Conservation (phyloP, 2,888 invertebrate genomes). For the Craniophora ligustri region DNA sequence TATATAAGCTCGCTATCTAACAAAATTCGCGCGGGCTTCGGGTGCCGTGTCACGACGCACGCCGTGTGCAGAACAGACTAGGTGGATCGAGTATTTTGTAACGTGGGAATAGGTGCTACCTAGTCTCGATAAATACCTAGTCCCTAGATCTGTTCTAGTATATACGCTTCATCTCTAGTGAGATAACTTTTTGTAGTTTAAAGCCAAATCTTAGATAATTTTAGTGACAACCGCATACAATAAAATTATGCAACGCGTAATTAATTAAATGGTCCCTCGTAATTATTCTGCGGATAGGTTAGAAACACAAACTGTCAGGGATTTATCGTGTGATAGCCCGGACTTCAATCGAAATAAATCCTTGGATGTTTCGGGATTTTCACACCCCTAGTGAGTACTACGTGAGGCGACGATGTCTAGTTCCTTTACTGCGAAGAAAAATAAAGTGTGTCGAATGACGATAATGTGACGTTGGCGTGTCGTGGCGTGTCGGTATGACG, state of each 20-base stretch:
- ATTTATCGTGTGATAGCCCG: slow-evolving; percentile 3
- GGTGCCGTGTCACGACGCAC: no score
- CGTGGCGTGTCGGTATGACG: slow-evolving; percentile 21
- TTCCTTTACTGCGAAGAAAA: slow-evolving; percentile 18
- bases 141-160: no score
- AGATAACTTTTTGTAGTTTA: no score
- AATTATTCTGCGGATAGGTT: not conserved
- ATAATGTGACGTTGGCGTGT: slow-evolving; percentile 44
- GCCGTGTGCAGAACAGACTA: no score
- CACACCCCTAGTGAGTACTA: slow-evolving; percentile 32
- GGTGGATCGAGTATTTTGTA: no score
- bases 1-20: no score
- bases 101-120: no score
- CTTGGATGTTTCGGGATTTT: not conserved
- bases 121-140: no score
- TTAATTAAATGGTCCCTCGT: not conserved
- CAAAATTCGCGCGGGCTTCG: no score
- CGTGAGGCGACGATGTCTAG: slow-evolving; percentile 11
- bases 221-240: not conserved
- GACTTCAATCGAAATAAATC: slow-evolving; percentile 12
- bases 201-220: not conserved
- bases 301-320: not conserved
- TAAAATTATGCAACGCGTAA: no score
- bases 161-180: no score
- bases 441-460: slow-evolving; percentile 24